A percentile compares a stretch with the other conserved stretches of the same genome.
Conservation (phyloP, 2,797 vertebrate genomes). For the Glossophaga mutica region DNA sequence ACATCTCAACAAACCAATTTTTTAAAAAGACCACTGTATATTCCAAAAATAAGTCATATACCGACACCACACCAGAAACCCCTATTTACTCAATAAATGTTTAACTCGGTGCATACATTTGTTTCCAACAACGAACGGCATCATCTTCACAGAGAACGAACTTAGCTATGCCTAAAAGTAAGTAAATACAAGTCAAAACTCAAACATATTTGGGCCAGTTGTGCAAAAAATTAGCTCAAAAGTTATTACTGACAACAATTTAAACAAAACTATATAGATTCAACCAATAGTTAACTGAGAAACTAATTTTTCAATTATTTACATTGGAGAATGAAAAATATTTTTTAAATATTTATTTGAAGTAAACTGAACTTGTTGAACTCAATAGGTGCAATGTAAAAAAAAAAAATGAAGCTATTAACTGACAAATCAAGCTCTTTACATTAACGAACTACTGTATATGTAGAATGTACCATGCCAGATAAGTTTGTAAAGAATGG, state of each 20-base stretch:
- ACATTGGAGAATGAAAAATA: not conserved
- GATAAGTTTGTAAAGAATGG: not conserved
- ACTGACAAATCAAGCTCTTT: not conserved
- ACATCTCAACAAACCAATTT: not conserved
- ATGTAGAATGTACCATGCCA: not conserved
- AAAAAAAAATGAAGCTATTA: not conserved
- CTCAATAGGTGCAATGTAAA: not conserved
- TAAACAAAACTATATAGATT: slow-evolving; percentile 13
- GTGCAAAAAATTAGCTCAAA: not conserved
- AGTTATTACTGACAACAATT: not conserved
- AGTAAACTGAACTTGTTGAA: not conserved
- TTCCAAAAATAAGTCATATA: not conserved
- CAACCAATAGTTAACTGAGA: not conserved
- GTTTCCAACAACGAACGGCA: not conserved
- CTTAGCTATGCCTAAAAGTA: not conserved
- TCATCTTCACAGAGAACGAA: not conserved
- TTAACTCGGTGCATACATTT: not conserved
- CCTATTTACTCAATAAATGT: not conserved
- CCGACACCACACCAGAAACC: not conserved
- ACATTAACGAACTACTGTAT: not conserved
- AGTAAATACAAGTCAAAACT: not conserved
- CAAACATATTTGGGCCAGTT: not conserved
- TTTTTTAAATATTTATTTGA: not conserved
- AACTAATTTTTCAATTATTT: not conserved
- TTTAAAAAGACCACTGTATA: not conserved